phyloP scores from a whole-genome alignment of 1,140 invertebrate species.

The Papilio aristodemus region DNA sequence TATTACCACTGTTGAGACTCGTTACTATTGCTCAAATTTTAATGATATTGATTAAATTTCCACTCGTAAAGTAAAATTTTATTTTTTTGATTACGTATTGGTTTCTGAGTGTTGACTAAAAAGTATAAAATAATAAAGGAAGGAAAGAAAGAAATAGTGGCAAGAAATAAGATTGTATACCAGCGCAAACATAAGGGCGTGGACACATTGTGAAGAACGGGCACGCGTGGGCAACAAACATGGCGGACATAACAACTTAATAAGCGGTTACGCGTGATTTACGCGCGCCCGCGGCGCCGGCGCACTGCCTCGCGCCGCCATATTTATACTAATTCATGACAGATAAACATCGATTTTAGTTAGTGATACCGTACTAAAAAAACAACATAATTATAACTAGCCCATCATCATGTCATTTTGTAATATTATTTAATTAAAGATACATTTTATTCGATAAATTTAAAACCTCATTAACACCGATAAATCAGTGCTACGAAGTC shows the following conservation, averaged over 20 bases:
- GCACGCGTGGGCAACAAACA: constrained; percentile 71
- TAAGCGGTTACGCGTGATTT: constrained; percentile 76
- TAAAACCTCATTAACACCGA: constrained; percentile 55
- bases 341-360: constrained; percentile 75
- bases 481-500: constrained; percentile 53
- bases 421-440: constrained; percentile 30
- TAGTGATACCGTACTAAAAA: constrained; percentile 49
- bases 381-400: constrained; percentile 48
- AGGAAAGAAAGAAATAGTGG: constrained; percentile 47
- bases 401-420: constrained; percentile 2
- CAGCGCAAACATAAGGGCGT: constrained; percentile 71
- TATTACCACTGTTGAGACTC: too few species aligned
- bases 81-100: too few species aligned
- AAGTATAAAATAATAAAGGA: background rate
- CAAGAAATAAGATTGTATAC: constrained; percentile 53
- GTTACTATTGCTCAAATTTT: too few species aligned
- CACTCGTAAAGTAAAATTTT: too few species aligned
- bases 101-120: too few species aligned
- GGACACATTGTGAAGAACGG: constrained; percentile 53
- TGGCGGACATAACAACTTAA: constrained; percentile 76
- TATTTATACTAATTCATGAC: constrained; percentile 78
- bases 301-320: constrained; percentile 57
- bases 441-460: constrained; percentile 24
- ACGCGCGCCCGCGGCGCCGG: constrained; percentile 75
- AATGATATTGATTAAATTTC: too few species aligned